Evolutionary conservation across 2,797 vertebrate genomes (phyloP).

Genomic region (Crenuchus spilurus): DNA sequence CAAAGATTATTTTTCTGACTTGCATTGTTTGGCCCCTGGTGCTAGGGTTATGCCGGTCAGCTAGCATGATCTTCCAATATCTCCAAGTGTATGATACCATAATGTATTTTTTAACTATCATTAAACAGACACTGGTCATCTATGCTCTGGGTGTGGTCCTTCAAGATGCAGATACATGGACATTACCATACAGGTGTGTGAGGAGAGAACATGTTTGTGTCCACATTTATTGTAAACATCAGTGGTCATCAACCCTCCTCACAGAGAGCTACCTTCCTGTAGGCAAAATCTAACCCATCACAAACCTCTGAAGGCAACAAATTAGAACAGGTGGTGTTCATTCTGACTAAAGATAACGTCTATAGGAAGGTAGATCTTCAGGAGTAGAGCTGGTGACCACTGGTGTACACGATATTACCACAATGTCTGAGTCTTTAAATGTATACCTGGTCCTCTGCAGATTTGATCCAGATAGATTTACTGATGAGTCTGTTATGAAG

Average conservation of each 20-base stretch:
- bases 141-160: constrained; percentile 94
- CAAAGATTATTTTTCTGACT: not conserved
- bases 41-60: not conserved
- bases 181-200: constrained; percentile 84
- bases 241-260: too few relatives aligned
- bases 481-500: constrained; percentile 81
- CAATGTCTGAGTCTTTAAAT: not conserved
- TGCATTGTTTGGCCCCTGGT: not conserved
- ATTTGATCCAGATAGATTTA: constrained; percentile 92
- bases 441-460: constrained; percentile 66
- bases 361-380: too few relatives aligned
- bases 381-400: too few relatives aligned
- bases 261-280: too few relatives aligned
- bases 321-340: too few relatives aligned
- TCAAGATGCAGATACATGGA: constrained; percentile 89
- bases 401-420: too few relatives aligned
- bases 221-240: too few relatives aligned
- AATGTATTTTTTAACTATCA: not conserved
- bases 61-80: not conserved
- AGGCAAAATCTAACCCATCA: too few relatives aligned
- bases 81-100: not conserved
- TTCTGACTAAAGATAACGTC: too few relatives aligned
- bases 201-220: not conserved
- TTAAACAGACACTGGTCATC: constrained; percentile 85
- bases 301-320: too few relatives aligned